Evolutionary conservation across 2,797 vertebrate genomes (phyloP).

Genomic region (Helicolenus hilgendorfi): DNA sequence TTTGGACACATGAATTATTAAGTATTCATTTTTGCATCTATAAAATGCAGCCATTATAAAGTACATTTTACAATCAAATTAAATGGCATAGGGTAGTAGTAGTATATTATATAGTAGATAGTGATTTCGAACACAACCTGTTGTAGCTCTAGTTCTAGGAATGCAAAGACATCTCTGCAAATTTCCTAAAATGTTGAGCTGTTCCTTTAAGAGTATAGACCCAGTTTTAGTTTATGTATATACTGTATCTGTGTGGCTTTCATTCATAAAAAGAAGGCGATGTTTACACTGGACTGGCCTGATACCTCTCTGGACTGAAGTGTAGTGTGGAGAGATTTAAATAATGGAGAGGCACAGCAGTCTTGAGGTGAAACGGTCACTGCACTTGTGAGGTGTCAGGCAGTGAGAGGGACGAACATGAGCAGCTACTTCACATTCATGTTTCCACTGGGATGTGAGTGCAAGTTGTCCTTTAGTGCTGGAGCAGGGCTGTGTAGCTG

Average conservation of each 20-base stretch:
- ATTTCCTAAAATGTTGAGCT: background rate
- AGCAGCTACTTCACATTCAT: constrained; percentile 46
- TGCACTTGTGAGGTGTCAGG: constrained; percentile 52
- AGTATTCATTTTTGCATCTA: background rate
- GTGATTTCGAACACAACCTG: background rate
- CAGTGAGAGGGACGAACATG: constrained; percentile 36
- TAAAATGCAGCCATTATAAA: background rate
- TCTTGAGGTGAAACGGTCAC: constrained; percentile 60
- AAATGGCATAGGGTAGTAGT: background rate
- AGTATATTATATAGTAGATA: background rate
- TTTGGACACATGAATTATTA: too few species aligned
- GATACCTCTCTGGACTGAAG: constrained; percentile 6
- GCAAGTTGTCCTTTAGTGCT: constrained; percentile 23
- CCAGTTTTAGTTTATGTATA: background rate
- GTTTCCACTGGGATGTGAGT: constrained; percentile 43
- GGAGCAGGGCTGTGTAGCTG: constrained; percentile 13
- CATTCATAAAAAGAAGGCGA: constrained; percentile 21
- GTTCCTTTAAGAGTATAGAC: background rate
- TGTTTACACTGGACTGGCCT: background rate
- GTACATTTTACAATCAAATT: background rate
- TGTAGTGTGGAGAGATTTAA: constrained; percentile 27
- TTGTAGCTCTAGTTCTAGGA: background rate
- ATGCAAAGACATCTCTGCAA: background rate
- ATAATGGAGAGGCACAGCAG: constrained; percentile 50
- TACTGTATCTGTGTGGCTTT: background rate